phyloP scores from a whole-genome alignment of 2,113 vertebrate species.

The Castor canadensis region DNA sequence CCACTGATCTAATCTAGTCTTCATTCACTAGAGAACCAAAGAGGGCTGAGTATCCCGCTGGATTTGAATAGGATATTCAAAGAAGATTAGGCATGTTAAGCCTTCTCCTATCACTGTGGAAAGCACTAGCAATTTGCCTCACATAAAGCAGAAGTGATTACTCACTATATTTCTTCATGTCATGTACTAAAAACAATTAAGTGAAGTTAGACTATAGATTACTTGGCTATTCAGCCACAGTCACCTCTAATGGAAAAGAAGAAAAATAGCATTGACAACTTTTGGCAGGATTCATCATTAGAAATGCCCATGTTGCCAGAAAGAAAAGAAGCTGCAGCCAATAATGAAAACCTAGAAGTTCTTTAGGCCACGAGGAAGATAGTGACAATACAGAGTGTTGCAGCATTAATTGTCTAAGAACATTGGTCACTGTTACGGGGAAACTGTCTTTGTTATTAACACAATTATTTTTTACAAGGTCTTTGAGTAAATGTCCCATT shows the following conservation, averaged over 20 bases:
- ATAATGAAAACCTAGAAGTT: constrained; percentile 49
- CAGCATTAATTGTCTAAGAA: constrained; percentile 51
- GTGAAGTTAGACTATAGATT: constrained; percentile 69
- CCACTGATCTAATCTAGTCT: constrained; percentile 18
- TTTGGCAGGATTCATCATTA: constrained; percentile 72
- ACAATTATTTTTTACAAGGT: constrained; percentile 56
- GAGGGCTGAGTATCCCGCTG: constrained; percentile 36
- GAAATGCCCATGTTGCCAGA: constrained; percentile 61
- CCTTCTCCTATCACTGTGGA: constrained; percentile 46
- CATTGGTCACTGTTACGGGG: constrained; percentile 47
- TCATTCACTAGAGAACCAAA: constrained; percentile 47
- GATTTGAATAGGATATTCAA: constrained; percentile 47
- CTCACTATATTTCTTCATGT: constrained; percentile 69
- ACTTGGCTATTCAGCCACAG: constrained; percentile 61
- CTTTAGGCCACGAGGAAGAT: constrained; percentile 31
- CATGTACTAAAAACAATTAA: constrained; percentile 67
- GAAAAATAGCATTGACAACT: constrained; percentile 69
- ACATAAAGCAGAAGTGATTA: constrained; percentile 61
- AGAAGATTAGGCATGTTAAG: constrained; percentile 55
- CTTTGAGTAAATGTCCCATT: constrained; percentile 50
- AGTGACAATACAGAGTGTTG: constrained; percentile 5
- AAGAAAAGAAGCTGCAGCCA: constrained; percentile 52
- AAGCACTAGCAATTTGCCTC: constrained; percentile 59
- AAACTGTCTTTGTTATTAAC: constrained; percentile 58
- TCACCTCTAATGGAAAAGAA: constrained; percentile 65